Evolutionary conservation across 2,113 vertebrate species (phyloP), one percentile per base, ranked within the genome.

Genomic region (Proteles cristata): DNA sequence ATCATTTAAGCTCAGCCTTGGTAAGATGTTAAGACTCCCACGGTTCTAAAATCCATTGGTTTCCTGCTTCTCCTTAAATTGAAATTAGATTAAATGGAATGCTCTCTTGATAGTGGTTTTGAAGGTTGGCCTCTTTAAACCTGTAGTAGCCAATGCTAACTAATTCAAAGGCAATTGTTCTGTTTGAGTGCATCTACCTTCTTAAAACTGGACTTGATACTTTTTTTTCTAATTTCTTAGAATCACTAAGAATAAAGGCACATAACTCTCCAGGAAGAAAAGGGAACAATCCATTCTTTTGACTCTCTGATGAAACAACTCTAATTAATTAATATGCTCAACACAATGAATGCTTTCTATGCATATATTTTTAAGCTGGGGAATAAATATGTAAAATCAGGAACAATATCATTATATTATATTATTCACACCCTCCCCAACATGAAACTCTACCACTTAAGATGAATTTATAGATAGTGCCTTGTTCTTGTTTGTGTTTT

Each of bases 171-270:
- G 11, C 12, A 48, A 25, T 35, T 66, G 11, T 58, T 66, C 48
- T 82, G 39, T 74, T 16, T 7, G 17, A 43, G 0, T 31, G 68
- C 28, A 23, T n/a, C 68, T 77, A 91, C 61, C 45, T 86, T 39
- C 9, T 11, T 94, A 58, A 76, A 39, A 90, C 2, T 84, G 74
- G 94, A 7, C 50, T 83, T 74, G 61, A 45, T 19, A 7, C 33
- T 90, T 80, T 73, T 80, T 73, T 91, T 55, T 43, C 17, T 74
- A 19, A 43, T 81, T 50, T 85, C 58, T 93, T 93, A 94, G 91
- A 88, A 84, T 96, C 25, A 81, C 88, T 82, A 77, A 73, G 58
- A 94, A 94, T 93, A 96, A 88, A 89, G 45, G 1, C 48, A 83
- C 0, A 6, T 69, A 73, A 86, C 26, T 86, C 93, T 81, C 77